These are phyloP conservation scores for Enteromius afrohamiltoni DNA, from an alignment of 2,797 vertebrate genomes.

Conservation along the genomic window DNA sequence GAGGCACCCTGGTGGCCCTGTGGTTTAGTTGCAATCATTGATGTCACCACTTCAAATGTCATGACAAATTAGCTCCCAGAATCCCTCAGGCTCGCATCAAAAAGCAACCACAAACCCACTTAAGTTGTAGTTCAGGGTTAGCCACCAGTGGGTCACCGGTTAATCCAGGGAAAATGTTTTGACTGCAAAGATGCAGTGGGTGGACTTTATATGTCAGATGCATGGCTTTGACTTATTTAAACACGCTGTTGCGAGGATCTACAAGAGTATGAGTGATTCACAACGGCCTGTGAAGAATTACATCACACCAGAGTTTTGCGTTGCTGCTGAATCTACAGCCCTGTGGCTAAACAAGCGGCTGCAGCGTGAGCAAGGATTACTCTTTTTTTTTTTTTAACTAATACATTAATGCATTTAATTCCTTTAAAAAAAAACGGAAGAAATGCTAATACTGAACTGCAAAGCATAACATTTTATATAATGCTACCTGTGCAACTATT, in stretches of 20 bases:
- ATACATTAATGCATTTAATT: neutral
- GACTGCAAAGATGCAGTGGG: neutral
- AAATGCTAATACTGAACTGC: neutral
- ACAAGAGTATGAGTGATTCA: neutral
- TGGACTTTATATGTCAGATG: neutral
- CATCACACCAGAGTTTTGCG: constrained; percentile 13
- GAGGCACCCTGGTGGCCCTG: neutral
- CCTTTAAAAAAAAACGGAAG: neutral
- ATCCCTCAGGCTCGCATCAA: neutral
- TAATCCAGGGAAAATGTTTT: neutral
- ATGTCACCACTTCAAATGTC: constrained; percentile 12
- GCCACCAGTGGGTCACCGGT: neutral
- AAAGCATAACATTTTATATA: neutral
- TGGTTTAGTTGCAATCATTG: neutral
- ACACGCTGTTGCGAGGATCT: neutral
- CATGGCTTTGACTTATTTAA: neutral
- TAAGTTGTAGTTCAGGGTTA: constrained; percentile 5
- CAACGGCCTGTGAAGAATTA: constrained; percentile 7
- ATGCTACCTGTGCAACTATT: neutral
- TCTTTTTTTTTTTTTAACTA: neutral
- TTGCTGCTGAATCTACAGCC: constrained; percentile 13
- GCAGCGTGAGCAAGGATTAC: neutral
- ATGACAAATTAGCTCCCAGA: constrained; percentile 22
- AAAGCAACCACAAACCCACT: neutral
- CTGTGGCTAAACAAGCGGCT: constrained; percentile 6